A percentile compares a stretch with the other conserved stretches of the same genome.
Conservation (phyloP, 2,797 vertebrate genomes). For the Siniperca obscura region DNA sequence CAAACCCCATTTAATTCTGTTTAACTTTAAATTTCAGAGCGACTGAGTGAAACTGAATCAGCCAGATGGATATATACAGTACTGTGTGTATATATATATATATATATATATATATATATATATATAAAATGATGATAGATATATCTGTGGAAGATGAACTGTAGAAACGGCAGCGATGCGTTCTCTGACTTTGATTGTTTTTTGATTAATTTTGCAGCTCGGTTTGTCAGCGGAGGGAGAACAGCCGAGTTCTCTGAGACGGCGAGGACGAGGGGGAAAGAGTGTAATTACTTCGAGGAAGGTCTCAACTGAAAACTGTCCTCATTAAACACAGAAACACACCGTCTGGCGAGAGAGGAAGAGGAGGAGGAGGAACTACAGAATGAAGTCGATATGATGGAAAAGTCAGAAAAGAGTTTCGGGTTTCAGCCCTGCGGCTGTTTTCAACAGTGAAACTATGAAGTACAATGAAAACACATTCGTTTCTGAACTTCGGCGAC, state of each 20-base stretch:
- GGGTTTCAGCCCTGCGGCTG: no score
- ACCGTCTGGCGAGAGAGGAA: not conserved
- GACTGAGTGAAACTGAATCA: no score
- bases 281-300: constrained; percentile 7
- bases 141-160: not conserved
- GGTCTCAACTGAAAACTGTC: constrained; percentile 31
- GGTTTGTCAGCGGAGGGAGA: not conserved
- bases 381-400: no score
- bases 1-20: not conserved
- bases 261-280: not conserved
- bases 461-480: no score
- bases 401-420: no score
- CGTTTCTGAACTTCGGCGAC: no score
- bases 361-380: not conserved
- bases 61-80: no score
- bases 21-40: no score
- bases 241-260: not conserved
- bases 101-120: no score
- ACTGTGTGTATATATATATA: no score
- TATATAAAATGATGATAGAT: no score
- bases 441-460: no score
- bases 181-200: not conserved
- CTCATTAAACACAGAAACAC: constrained; percentile 48
- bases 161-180: not conserved
- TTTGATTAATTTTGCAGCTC: not conserved